Evolutionary conservation across 2,113 vertebrate genomes (phyloP).

Genomic region (Phycodurus eques): DNA sequence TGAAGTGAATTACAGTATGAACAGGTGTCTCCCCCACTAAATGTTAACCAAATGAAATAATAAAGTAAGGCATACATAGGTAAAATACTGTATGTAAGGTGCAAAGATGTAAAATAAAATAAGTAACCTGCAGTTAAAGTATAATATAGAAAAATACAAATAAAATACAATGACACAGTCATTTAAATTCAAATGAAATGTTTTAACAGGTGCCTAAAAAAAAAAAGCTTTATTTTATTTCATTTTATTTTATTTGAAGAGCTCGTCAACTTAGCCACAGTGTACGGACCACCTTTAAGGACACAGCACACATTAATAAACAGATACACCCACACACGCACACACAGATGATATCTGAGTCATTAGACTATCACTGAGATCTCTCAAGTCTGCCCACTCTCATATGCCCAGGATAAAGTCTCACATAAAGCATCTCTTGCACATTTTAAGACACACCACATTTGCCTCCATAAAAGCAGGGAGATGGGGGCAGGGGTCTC

Average conservation of each 20-base stretch:
- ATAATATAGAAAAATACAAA: too few relatives aligned
- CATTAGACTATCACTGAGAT: constrained; percentile 23
- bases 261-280: not conserved
- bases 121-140: too few relatives aligned
- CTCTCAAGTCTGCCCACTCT: constrained; percentile 36
- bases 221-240: not conserved
- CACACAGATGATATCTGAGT: constrained; percentile 19
- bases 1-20: not conserved
- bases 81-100: too few relatives aligned
- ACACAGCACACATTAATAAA: not conserved
- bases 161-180: too few relatives aligned
- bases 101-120: not conserved
- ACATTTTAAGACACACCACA: constrained; percentile 19
- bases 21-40: not conserved
- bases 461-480: constrained; percentile 18
- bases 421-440: constrained; percentile 9
- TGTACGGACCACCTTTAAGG: not conserved
- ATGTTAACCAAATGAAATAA: not conserved
- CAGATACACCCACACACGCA: not conserved
- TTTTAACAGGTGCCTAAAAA: not conserved
- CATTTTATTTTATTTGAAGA: too few relatives aligned
- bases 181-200: too few relatives aligned
- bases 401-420: constrained; percentile 27
- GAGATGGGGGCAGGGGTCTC: not conserved
- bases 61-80: not conserved